Conservation (phyloP, 2,797 vertebrate species). For the Trachurus trachurus region DNA sequence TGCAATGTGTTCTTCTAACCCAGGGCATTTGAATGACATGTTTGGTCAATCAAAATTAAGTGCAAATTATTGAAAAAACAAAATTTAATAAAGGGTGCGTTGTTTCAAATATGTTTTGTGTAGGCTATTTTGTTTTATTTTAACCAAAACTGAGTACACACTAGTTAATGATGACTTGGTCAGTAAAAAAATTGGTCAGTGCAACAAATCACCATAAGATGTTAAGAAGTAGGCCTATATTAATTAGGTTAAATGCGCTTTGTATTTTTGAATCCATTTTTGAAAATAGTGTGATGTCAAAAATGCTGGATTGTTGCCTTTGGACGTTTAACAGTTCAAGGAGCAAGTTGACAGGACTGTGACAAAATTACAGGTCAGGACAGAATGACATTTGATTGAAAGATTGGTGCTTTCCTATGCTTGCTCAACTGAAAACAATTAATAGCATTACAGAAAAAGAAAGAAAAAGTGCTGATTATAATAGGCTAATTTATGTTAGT, state of each 20-base stretch:
- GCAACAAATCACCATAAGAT: too few relatives aligned
- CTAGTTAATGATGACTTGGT: too few relatives aligned
- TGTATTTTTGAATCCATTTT: background rate
- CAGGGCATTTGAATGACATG: too few relatives aligned
- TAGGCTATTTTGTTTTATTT: too few relatives aligned
- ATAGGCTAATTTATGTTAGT: background rate
- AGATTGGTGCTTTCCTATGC: background rate
- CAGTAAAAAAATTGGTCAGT: too few relatives aligned
- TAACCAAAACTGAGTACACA: too few relatives aligned
- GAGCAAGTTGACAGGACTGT: conserved; percentile 28
- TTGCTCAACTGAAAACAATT: conserved; percentile 7
- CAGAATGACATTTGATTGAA: conserved; percentile 50
- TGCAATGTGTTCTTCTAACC: too few relatives aligned
- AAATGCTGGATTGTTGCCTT: background rate
- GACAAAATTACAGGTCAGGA: conserved; percentile 35
- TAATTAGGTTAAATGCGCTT: background rate
- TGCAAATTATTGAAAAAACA: too few relatives aligned
- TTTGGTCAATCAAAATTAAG: background rate
- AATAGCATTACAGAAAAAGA: background rate
- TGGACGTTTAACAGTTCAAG: conserved; percentile 26
- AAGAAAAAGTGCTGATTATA: too few relatives aligned
- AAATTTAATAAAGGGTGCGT: too few relatives aligned
- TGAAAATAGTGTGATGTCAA: background rate
- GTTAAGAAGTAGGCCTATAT: background rate
- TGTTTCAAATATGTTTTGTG: too few relatives aligned